Evolutionary conservation across 2,888 invertebrate genomes (phyloP).

Genomic region (Copidosoma aretas): DNA sequence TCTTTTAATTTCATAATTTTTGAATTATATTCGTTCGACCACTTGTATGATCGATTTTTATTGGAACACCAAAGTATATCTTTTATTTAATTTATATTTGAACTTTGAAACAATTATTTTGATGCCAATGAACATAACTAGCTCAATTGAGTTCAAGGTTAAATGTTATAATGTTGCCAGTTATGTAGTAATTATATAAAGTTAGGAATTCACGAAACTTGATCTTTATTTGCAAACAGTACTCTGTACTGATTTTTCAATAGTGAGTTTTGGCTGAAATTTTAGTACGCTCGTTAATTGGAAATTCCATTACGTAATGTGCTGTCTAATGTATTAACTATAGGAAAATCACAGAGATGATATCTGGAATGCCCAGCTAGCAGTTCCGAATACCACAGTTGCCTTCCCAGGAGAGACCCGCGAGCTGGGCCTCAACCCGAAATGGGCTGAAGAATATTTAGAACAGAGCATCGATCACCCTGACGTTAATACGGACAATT

Average conservation of each 20-base stretch:
- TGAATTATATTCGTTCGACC: too few relatives aligned
- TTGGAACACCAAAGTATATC: too few relatives aligned
- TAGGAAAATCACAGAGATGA: constrained; percentile 59
- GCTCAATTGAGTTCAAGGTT: neutral
- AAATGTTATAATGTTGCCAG: neutral
- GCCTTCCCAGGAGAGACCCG: constrained; percentile 52
- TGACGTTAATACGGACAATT: constrained; percentile 64
- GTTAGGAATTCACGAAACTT: neutral
- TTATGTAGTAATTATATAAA: neutral
- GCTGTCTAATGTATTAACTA: constrained; percentile 16
- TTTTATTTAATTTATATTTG: too few relatives aligned
- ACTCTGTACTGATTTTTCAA: constrained; percentile 23
- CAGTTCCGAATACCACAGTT: constrained; percentile 40
- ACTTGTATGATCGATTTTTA: too few relatives aligned
- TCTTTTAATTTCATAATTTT: too few relatives aligned
- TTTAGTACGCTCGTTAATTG: neutral
- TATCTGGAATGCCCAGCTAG: constrained; percentile 63
- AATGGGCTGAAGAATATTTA: constrained; percentile 72
- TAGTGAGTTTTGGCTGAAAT: neutral
- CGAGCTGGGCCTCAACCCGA: constrained; percentile 64
- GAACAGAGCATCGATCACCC: constrained; percentile 54
- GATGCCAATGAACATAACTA: too few relatives aligned
- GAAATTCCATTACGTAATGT: constrained; percentile 17
- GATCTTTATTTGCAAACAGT: neutral
- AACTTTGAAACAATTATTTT: too few relatives aligned